These are phyloP conservation scores for Bombus sibiricus DNA, from an alignment of 1,140 invertebrate genomes.

Conservation along the genomic window DNA sequence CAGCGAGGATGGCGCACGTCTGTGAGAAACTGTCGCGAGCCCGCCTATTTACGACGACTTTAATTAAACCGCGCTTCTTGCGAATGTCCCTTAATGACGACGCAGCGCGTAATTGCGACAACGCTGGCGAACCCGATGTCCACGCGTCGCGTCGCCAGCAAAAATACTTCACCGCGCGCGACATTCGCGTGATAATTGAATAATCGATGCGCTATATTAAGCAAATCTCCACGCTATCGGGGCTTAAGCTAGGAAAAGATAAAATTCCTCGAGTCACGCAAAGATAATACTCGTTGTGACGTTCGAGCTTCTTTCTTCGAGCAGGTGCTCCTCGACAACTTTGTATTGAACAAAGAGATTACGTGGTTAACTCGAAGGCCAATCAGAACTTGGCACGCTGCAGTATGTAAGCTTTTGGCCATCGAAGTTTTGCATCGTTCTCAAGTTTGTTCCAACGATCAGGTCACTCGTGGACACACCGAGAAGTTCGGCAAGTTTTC, in stretches of 20 bases:
- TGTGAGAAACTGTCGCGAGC: slow-evolving; percentile 4
- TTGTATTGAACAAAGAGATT: too few species aligned
- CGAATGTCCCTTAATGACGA: slow-evolving; percentile 28
- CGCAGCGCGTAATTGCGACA: slow-evolving; percentile 47
- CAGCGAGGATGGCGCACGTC: background rate
- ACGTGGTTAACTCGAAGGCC: too few species aligned
- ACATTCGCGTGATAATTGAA: slow-evolving; percentile 40
- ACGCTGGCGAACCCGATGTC: background rate
- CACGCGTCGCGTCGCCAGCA: background rate
- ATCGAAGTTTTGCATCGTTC: too few species aligned
- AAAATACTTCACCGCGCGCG: background rate
- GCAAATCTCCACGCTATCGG: slow-evolving; percentile 15
- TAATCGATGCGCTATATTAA: slow-evolving; percentile 4
- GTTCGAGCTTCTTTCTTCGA: background rate
- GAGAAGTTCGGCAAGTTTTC: too few species aligned
- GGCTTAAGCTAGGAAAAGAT: background rate
- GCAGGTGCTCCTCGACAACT: background rate
- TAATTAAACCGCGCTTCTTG: slow-evolving; percentile 53
- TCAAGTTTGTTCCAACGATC: too few species aligned
- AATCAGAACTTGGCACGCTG: too few species aligned
- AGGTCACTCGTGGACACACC: too few species aligned
- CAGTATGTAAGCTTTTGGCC: too few species aligned
- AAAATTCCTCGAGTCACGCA: background rate
- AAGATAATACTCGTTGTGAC: background rate
- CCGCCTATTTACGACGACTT: slow-evolving; percentile 42